A percentile compares a stretch with the other conserved stretches of the same genome.
Conservation (phyloP, 2,797 vertebrate genomes). For the Anniella stebbinsi region DNA sequence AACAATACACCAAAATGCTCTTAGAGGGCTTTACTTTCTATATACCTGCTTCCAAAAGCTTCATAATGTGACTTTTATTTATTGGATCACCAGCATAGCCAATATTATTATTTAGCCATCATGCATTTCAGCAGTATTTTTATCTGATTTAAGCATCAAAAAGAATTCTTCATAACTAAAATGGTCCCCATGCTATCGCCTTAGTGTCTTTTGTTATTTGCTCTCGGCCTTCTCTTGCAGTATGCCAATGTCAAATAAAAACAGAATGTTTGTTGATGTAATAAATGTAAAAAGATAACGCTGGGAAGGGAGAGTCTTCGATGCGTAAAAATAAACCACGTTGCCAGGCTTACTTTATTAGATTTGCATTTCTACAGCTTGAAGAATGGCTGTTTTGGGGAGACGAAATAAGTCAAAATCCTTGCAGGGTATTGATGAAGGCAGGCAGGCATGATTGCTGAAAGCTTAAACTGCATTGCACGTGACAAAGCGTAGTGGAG, state of each 20-base stretch:
- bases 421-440: conserved; percentile 41
- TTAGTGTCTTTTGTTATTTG: conserved; percentile 55
- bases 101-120: conserved; percentile 51
- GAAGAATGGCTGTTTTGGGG: conserved; percentile 20
- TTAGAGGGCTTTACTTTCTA: not conserved
- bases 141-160: conserved; percentile 33
- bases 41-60: not conserved
- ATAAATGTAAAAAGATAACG: conserved; percentile 50
- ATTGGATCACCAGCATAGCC: not conserved
- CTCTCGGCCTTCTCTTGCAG: conserved; percentile 53
- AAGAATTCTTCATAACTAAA: conserved; percentile 30
- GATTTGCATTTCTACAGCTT: conserved; percentile 53
- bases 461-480: conserved; percentile 46
- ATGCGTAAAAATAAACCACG: conserved; percentile 51
- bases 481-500: conserved; percentile 18
- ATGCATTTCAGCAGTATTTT: conserved; percentile 11
- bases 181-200: conserved; percentile 48
- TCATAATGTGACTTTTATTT: conserved; percentile 34
- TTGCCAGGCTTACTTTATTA: conserved; percentile 63
- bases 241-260: conserved; percentile 57
- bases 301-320: conserved; percentile 54
- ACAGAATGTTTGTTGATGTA: conserved; percentile 53
- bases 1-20: conserved; percentile 10
- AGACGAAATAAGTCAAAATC: conserved; percentile 35
- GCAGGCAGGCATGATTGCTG: conserved; percentile 44